Evolutionary conservation across 2,888 invertebrate species (phyloP), one percentile per base, ranked within the genome.

Genomic region (Schrankia costaestrigalis): DNA sequence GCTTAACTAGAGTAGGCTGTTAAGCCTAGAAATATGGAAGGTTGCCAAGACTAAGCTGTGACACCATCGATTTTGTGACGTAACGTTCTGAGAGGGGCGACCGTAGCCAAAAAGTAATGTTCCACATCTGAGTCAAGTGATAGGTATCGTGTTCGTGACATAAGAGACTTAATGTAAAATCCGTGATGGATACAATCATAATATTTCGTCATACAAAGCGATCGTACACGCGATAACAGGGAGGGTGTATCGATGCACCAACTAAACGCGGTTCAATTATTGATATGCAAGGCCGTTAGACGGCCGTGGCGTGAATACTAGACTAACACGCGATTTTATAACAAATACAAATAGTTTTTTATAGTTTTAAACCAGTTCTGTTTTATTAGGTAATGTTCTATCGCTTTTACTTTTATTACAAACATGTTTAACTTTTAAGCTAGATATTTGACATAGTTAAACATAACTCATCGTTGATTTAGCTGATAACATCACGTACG

Each of bases 241-340:
- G 51, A 39, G 52, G 49, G 42, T 42, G 48, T 41, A 52, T 31
- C 42, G 33, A 45, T 51, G 61, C 52, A 52, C 40, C 40, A 51
- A 37, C 31, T 26, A 18, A 31, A 26, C 27, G 14, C 14, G 19
- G 31, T 42, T 56, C 37, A 46, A 54, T 61, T 56, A 61, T 50
- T 52, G 34, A 60, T 55, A 46, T 24, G 32, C 47, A 51, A 62
- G 62, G 60, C 49, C 48, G 34, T 34, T 15, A 10, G 32, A 23
- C 35, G 43, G 42, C 56, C 55, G 36, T 53, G 51, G 40, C 37
- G 35, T 32, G 42, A 47, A 45, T 51, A 45, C 41, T 35, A 40
- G 35, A 35, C 42, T 32, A 28, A n/a, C n/a, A n/a, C n/a, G n/a
- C n/a, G n/a, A n/a, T n/a, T n/a, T n/a, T n/a, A n/a, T n/a, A n/a